Conservation (phyloP, 2,888 invertebrate genomes). For the Coelopa pilipes region DNA sequence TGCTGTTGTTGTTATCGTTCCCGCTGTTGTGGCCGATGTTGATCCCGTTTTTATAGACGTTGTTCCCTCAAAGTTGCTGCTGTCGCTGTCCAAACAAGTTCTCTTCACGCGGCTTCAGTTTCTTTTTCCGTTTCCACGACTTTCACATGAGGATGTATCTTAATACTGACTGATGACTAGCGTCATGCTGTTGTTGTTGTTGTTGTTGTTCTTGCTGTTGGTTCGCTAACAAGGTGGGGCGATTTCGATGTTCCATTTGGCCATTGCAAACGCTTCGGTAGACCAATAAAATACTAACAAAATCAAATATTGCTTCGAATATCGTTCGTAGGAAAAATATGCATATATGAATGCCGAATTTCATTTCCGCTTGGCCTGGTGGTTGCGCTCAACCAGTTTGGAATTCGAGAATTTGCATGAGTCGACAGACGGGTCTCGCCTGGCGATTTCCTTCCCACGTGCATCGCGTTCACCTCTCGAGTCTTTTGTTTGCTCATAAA, state of each 20-base stretch:
- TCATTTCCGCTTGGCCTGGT: too few relatives aligned
- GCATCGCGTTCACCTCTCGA: not conserved
- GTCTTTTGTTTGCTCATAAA: not conserved
- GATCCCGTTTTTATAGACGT: too few relatives aligned
- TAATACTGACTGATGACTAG: conserved; percentile 17
- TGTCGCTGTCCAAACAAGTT: too few relatives aligned
- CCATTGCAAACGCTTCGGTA: not conserved
- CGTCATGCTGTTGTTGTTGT: not conserved
- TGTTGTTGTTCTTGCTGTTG: not conserved
- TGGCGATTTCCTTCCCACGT: too few relatives aligned
- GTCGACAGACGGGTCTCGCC: too few relatives aligned
- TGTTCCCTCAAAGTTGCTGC: too few relatives aligned
- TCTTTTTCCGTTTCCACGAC: not conserved
- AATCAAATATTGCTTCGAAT: not conserved
- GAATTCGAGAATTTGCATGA: too few relatives aligned
- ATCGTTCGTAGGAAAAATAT: not conserved
- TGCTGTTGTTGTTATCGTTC: not conserved
- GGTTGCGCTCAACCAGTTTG: too few relatives aligned
- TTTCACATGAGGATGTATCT: conserved; percentile 8
- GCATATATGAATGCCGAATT: not conserved
- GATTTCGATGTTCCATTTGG: not conserved
- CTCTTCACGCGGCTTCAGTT: too few relatives aligned
- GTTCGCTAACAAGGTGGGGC: too few relatives aligned
- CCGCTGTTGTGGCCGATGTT: not conserved
- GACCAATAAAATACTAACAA: not conserved